A percentile compares a stretch with the other conserved stretches of the same genome.
Evolutionary conservation across 2,113 vertebrate genomes (phyloP).

Genomic region (Lichenostomus cassidix): DNA sequence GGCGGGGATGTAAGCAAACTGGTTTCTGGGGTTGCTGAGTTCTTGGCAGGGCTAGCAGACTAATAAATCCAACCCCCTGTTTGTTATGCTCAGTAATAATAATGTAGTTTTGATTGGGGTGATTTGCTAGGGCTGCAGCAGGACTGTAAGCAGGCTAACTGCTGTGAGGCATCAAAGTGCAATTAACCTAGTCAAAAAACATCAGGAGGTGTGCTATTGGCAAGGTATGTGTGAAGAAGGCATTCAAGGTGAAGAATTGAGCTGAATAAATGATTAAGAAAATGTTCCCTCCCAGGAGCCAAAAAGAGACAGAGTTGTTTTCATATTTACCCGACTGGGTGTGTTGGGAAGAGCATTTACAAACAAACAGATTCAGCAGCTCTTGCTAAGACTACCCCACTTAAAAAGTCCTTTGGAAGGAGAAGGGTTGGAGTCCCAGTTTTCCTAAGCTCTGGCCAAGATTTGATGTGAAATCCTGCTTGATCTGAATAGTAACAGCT

Average conservation of each 20-base stretch:
- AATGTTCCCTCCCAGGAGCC: not conserved
- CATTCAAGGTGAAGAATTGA: not conserved
- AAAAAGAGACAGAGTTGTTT: not conserved
- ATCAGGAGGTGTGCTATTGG: not conserved
- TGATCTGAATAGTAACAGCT: constrained; percentile 4
- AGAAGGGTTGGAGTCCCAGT: not conserved
- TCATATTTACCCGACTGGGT: fast-evolving
- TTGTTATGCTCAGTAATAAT: not conserved
- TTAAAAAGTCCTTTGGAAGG: not conserved
- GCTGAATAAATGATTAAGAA: not conserved
- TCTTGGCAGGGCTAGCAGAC: not conserved
- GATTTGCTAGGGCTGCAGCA: not conserved
- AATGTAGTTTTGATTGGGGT: not conserved
- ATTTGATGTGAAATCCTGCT: not conserved
- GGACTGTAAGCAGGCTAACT: not conserved
- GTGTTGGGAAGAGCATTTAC: fast-evolving
- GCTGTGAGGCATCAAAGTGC: not conserved
- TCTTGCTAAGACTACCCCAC: not conserved
- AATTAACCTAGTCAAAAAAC: not conserved
- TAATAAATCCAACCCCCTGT: not conserved
- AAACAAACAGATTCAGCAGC: not conserved
- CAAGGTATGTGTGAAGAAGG: not conserved
- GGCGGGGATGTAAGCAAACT: fast-evolving
- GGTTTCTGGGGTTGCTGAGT: not conserved
- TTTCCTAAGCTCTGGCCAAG: not conserved